Base-by-base conservation (phyloP, 2,888 invertebrate genomes). In the Pammene aurita region DNA sequence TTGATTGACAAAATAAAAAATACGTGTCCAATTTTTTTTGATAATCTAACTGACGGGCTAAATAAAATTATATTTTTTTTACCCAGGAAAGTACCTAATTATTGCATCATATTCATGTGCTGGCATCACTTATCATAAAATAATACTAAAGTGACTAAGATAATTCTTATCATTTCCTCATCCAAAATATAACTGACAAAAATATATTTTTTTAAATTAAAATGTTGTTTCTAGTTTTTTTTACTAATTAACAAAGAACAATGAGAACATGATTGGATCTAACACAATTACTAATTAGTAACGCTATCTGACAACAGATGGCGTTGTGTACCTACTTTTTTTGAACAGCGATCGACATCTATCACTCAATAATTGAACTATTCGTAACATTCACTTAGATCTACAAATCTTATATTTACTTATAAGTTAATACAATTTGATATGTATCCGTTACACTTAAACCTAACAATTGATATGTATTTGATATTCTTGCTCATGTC, bases 401-500 rank as follows among this genome's bases (percentile, higher is more conserved):
- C 58, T 68, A 68, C 44, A 46, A 61, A 55, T 38, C 1, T 26
- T 26, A 38, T 38, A 38, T 9, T 56, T 26, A 26, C 58, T 67
- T 50, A 67, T 41, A 13, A 18, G 14, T 13, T 50, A 67, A 35
- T 26, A 67, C 61, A 76, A 73, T 78, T 90, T 90, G 91, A 92
- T 92, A 92, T 92, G 92, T 92, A 85, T 87, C 41, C 52, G 54
- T 69, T 69, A 10, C 64, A 63, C 58, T 69, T 69, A 69, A 7
- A 46, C n/a, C 26, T 69, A 69, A 58, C 54, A 63, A 48, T 69
- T 60, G 69, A 69, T 92, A 92, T 92, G 92, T 92, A 86, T 87
- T 85, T 74, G 90, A 92, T 90, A 92, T 93, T 92, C 91, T 84
- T 89, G 90, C 87, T 77, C 92, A 90, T 84, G 89, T 80, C 74